Conservation (phyloP, 2,113 vertebrate genomes). For the Ciconia maguari region DNA sequence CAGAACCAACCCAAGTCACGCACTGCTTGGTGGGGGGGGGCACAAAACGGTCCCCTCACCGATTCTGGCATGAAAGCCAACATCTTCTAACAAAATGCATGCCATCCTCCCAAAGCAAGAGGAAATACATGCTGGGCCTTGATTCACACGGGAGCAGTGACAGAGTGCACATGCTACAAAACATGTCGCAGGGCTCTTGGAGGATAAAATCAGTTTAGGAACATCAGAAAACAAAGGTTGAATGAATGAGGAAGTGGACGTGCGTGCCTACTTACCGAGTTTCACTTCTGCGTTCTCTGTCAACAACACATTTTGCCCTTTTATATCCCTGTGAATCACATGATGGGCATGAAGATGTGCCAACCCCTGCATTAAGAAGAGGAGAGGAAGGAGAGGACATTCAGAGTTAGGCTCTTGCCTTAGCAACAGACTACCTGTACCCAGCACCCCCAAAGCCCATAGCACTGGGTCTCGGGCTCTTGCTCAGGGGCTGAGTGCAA, state of each 20-base stretch:
- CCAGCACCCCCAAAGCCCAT: background rate
- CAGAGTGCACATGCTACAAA: background rate
- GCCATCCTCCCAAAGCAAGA: background rate
- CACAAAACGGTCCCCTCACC: background rate
- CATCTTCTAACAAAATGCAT: background rate
- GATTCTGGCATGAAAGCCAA: background rate
- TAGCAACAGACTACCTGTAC: background rate
- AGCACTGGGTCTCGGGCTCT: background rate
- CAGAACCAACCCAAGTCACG: background rate
- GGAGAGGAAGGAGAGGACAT: background rate
- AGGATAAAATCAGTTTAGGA: background rate
- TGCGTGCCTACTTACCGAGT: slow-evolving; percentile 79
- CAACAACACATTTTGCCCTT: slow-evolving; percentile 96
- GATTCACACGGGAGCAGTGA: background rate
- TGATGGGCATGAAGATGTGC: slow-evolving; percentile 97
- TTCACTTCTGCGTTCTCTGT: slow-evolving; percentile 99
- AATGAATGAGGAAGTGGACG: background rate
- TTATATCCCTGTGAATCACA: slow-evolving; percentile 98
- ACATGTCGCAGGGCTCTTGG: background rate
- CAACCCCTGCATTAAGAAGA: slow-evolving; percentile 79
- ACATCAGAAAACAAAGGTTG: background rate
- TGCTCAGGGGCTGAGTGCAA: background rate
- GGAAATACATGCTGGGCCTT: background rate
- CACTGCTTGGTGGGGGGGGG: background rate
- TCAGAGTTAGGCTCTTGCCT: background rate